Evolutionary conservation across 2,888 invertebrate species (phyloP).

Genomic region (Ormia ochracea): DNA sequence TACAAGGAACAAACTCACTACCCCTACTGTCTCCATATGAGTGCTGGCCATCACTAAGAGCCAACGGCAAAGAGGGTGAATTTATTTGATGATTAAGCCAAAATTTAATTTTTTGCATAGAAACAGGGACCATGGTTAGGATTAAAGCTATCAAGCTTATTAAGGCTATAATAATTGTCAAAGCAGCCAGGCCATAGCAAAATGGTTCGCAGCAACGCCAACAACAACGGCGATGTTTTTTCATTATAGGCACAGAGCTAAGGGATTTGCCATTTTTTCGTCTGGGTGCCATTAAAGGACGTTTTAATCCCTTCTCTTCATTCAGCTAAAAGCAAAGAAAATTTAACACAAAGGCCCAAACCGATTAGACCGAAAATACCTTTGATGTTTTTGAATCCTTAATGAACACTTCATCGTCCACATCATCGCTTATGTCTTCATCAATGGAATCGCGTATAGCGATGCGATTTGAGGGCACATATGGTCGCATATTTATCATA

Average conservation of each 20-base stretch:
- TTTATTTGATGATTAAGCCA: constrained; percentile 77
- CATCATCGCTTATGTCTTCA: constrained; percentile 85
- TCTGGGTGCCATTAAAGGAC: constrained; percentile 85
- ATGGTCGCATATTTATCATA: constrained; percentile 79
- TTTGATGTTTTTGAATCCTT: constrained; percentile 84
- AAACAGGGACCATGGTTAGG: constrained; percentile 82
- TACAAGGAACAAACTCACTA: constrained; percentile 75
- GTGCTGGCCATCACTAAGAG: constrained; percentile 47
- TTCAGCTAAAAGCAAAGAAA: constrained; percentile 76
- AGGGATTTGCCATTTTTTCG: constrained; percentile 78
- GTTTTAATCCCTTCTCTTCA: constrained; percentile 83
- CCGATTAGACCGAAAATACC: constrained; percentile 69
- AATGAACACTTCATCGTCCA: constrained; percentile 87
- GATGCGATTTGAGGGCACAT: constrained; percentile 80
- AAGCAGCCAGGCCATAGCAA: constrained; percentile 81
- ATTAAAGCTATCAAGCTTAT: constrained; percentile 81
- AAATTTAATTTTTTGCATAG: constrained; percentile 80
- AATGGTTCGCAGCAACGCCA: constrained; percentile 81
- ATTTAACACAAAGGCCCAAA: neutral
- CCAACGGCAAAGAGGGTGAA: constrained; percentile 57
- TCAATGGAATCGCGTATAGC: constrained; percentile 84
- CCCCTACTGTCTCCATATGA: constrained; percentile 69
- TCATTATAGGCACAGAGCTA: constrained; percentile 79
- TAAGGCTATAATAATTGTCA: constrained; percentile 80
- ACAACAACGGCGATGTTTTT: constrained; percentile 78